Conservation (phyloP, 2,888 invertebrate species). For the Saturnia japonica region DNA sequence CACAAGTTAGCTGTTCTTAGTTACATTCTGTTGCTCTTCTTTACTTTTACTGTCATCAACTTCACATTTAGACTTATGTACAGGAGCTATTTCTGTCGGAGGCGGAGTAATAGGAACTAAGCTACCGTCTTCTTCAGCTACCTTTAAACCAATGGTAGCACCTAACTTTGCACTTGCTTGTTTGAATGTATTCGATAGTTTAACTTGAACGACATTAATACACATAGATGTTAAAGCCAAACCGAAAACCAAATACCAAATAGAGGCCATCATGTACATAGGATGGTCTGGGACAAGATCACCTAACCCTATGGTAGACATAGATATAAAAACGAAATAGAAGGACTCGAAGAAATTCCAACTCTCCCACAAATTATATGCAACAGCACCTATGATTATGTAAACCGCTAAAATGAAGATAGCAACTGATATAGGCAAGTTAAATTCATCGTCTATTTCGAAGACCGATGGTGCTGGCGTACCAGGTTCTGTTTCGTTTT, state of each 20-base stretch:
- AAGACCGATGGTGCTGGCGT: conserved; percentile 90
- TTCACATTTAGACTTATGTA: conserved; percentile 63
- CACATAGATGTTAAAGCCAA: conserved; percentile 98
- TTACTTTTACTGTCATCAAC: conserved; percentile 50
- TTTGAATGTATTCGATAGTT: conserved; percentile 89
- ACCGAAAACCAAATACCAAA: conserved; percentile 96
- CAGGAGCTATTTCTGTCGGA: conserved; percentile 65
- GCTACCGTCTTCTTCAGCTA: conserved; percentile 86
- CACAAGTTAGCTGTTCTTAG: conserved; percentile 57
- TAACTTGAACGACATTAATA: conserved; percentile 96
- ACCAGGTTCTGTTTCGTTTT: conserved; percentile 83
- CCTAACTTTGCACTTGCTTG: conserved; percentile 93
- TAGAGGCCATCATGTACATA: conserved; percentile 93
- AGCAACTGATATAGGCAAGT: conserved; percentile 95
- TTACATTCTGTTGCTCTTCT: conserved; percentile 50
- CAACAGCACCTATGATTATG: conserved; percentile 92
- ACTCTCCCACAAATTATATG: conserved; percentile 88
- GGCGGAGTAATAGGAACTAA: conserved; percentile 71
- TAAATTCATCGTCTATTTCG: conserved; percentile 95
- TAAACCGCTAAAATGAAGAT: conserved; percentile 91
- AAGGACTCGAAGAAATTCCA: conserved; percentile 98
- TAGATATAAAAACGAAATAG: conserved; percentile 98
- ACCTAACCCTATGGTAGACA: conserved; percentile 98
- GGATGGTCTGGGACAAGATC: conserved; percentile 95
- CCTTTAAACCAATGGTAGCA: conserved; percentile 90